These are phyloP conservation scores for Cyprinodon brontotheroides DNA, from an alignment of 2,113 vertebrate genomes.

Conservation along the genomic window DNA sequence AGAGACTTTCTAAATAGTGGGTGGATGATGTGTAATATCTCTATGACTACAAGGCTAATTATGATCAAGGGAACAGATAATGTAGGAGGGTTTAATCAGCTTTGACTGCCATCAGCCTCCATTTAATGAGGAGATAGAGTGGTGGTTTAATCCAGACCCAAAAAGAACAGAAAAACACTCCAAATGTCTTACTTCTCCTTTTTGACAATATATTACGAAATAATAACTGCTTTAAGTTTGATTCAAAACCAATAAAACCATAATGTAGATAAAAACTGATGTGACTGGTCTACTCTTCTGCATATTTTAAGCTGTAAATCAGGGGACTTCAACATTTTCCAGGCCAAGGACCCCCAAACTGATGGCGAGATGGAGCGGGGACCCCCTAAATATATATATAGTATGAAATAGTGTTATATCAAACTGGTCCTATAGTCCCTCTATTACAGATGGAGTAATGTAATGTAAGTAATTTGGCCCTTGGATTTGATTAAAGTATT, in stretches of 20 bases:
- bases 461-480: no score
- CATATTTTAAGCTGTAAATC: no score
- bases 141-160: neutral
- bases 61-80: slow-evolving; percentile 62
- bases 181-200: slow-evolving; percentile 7
- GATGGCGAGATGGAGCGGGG: no score
- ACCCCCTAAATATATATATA: no score
- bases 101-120: slow-evolving; percentile 46
- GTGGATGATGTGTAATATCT: slow-evolving; percentile 42
- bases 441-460: no score
- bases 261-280: neutral
- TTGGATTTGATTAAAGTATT: no score
- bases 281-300: neutral
- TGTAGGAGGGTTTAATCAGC: slow-evolving; percentile 60
- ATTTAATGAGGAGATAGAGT: slow-evolving; percentile 33
- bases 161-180: slow-evolving; percentile 21
- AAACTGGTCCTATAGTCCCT: no score
- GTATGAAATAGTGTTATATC: no score
- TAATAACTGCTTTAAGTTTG: no score
- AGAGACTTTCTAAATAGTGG: slow-evolving; percentile 34
- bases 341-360: no score
- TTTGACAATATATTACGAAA: neutral
- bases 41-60: slow-evolving; percentile 60
- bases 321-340: no score
- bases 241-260: no score